Conservation (phyloP, 2,113 vertebrate species). For the Alligator sinensis region DNA sequence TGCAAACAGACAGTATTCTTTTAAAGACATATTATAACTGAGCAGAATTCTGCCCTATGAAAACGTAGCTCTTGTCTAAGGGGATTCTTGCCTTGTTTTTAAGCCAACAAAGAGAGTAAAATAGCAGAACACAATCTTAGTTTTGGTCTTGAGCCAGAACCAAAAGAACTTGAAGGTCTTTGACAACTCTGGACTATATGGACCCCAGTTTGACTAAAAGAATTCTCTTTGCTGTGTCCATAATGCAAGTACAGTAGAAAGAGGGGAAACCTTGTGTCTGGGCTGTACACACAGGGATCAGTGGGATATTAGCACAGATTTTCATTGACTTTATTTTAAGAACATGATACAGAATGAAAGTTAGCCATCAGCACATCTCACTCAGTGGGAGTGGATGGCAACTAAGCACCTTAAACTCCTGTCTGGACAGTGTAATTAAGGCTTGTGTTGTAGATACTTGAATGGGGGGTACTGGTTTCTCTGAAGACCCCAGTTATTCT, state of each 20-base stretch:
- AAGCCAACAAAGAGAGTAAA: neutral
- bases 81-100: neutral
- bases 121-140: too few relatives aligned
- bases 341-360: neutral
- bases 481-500: constrained; percentile 33
- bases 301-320: neutral
- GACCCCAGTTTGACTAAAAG: neutral
- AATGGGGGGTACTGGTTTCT: neutral
- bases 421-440: constrained; percentile 30
- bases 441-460: neutral
- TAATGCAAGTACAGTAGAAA: neutral
- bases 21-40: neutral
- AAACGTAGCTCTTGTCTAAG: neutral
- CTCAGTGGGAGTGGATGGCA: neutral
- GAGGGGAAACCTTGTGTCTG: neutral
- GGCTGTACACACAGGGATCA: neutral
- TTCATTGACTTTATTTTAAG: neutral
- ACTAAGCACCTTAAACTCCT: neutral
- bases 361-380: neutral
- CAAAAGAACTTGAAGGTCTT: neutral
- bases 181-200: neutral
- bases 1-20: neutral
- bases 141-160: neutral
- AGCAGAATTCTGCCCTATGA: neutral
- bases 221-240: neutral